Base-by-base conservation (phyloP, 2,113 vertebrate genomes). In the Cavia aperea region DNA sequence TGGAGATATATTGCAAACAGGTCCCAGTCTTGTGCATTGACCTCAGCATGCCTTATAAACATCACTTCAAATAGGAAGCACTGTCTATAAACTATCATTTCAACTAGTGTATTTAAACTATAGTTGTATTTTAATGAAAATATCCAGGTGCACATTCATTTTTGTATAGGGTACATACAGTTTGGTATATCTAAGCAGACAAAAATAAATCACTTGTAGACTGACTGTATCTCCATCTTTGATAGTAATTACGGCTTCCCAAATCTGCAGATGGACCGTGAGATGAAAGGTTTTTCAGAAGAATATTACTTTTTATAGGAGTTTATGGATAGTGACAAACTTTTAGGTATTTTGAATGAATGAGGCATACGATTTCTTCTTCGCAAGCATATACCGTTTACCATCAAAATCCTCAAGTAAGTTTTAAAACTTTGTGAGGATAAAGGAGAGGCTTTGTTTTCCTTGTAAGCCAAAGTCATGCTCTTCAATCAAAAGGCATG, bases 281-380 rank as follows among this genome's bases (percentile, higher is more conserved):
- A 82, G 11, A 36, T 15, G 54, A 75, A 88, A 86, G 36, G 15
- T 49, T 92, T 95, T 93, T 86, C 24, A 51, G 15, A 56, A 36
- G 58, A 72, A 39, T 54, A 79, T 43, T 43, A 75, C 29, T 95
- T 95, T 90, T 87, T 92, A 81, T 62, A 95, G 83, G 26, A 81
- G 18, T 92, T 94, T 85, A 79, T 29, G 36, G 10, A 70, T 9
- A 62, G 31, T 56, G 62, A 54, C 16, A 85, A 62, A 85, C 29
- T 65, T 92, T 63, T 60, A 83, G 39, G 8, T 90, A 63, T 90
- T 92, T 95, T 91, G 49, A 78, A 63, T 93, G 63, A 84, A 19
- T 91, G 84, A 93, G 46, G 33, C 15, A n/a, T n/a, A 90, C 68
- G 33, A 46, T 73, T 93, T 86, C 62, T 68, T 70, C 15, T 72